Conservation (phyloP, 1,140 invertebrate genomes). For the Patella vulgata region DNA sequence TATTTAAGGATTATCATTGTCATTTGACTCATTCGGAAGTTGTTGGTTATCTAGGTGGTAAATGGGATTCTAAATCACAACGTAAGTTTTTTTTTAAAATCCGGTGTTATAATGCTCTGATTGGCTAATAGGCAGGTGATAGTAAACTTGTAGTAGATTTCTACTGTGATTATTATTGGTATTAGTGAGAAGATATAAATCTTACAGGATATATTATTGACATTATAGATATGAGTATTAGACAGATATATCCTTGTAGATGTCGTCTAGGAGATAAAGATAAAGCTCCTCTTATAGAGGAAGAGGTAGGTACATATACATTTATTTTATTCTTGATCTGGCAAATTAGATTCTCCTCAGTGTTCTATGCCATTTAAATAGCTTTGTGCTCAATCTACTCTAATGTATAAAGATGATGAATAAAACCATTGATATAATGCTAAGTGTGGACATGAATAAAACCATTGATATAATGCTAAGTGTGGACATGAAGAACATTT, state of each 20-base stretch:
- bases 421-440: too few species aligned
- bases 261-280: conserved; percentile 82
- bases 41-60: conserved; percentile 91
- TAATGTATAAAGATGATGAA: too few species aligned
- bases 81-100: conserved; percentile 79
- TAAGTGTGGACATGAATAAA: too few species aligned
- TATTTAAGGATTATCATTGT: conserved; percentile 84
- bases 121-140: background rate
- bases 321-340: background rate
- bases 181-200: too few species aligned
- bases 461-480: too few species aligned
- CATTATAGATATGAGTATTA: conserved; percentile 73
- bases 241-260: conserved; percentile 88
- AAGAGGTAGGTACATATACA: conserved; percentile 63
- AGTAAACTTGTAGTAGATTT: background rate
- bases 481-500: too few species aligned
- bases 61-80: conserved; percentile 93
- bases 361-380: background rate
- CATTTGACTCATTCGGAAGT: conserved; percentile 92
- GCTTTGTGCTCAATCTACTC: too few species aligned
- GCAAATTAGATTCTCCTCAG: background rate
- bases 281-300: conserved; percentile 60
- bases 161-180: too few species aligned
- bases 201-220: too few species aligned
- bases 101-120: background rate